These are phyloP conservation scores for Pollenia amentaria DNA, from an alignment of 2,888 invertebrate species.

Conservation along the genomic window DNA sequence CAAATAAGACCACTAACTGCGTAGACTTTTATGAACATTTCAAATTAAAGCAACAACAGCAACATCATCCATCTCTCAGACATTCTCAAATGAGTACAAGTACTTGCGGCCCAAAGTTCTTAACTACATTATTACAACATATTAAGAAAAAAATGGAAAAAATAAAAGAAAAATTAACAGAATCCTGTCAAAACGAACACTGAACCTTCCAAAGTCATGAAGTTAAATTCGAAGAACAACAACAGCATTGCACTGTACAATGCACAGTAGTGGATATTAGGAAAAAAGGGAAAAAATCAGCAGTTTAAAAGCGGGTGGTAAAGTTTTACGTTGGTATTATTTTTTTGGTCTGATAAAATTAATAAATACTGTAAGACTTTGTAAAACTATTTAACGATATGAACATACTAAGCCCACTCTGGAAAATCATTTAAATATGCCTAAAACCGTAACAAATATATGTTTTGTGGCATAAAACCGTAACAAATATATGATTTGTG, in stretches of 20 bases:
- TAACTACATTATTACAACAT: constrained; percentile 6
- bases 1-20: constrained; percentile 51
- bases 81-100: not conserved
- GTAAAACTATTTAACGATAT: too few species aligned
- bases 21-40: constrained; percentile 15
- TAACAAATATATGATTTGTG: too few species aligned
- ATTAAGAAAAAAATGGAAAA: constrained; percentile 7
- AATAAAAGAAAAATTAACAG: constrained; percentile 4
- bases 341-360: too few species aligned
- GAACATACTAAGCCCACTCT: too few species aligned
- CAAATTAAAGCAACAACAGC: not conserved
- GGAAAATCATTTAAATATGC: too few species aligned
- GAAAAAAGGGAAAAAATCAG: not conserved
- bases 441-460: too few species aligned
- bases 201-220: constrained; percentile 15
- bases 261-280: not conserved
- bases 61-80: not conserved
- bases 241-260: not conserved
- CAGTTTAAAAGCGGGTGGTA: not conserved
- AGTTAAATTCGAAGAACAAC: constrained; percentile 33
- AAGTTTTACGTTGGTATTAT: too few species aligned
- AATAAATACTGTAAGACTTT: too few species aligned
- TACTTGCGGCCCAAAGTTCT: not conserved
- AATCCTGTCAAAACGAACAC: constrained; percentile 25
- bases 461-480: too few species aligned